Evolutionary conservation across 2,888 invertebrate genomes (phyloP).

Genomic region (Orthonychiurus folsomi): DNA sequence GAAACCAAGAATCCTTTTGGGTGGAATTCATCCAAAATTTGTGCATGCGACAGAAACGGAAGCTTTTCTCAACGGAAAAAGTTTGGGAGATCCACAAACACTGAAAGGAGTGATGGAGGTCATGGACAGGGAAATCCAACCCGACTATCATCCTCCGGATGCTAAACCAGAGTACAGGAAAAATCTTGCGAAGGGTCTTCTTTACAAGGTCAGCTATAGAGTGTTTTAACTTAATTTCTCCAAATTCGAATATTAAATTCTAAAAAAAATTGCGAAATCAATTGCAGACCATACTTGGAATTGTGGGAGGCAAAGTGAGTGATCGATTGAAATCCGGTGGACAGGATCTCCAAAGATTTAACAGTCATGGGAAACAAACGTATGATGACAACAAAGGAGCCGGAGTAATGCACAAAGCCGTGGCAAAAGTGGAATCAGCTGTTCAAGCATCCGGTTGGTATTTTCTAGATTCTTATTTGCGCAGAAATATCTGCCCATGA

Average conservation of each 20-base stretch:
- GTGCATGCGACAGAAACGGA: conserved; percentile 26
- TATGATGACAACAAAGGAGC: conserved; percentile 54
- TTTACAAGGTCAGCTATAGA: conserved; percentile 63
- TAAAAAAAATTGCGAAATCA: not conserved
- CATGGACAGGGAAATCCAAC: conserved; percentile 54
- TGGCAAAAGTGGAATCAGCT: conserved; percentile 62
- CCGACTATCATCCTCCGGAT: conserved; percentile 58
- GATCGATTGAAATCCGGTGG: conserved; percentile 51
- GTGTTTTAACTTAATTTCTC: not conserved
- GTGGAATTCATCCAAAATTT: conserved; percentile 43
- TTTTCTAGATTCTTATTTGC: not conserved
- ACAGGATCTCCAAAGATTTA: conserved; percentile 51
- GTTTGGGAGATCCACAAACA: conserved; percentile 47
- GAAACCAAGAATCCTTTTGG: conserved; percentile 44
- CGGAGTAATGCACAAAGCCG: conserved; percentile 67
- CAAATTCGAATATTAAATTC: not conserved
- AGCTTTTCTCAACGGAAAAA: conserved; percentile 15
- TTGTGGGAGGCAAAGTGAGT: conserved; percentile 4
- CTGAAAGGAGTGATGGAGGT: conserved; percentile 49
- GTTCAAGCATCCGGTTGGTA: conserved; percentile 52
- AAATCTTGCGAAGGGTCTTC: conserved; percentile 61
- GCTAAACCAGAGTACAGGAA: conserved; percentile 61
- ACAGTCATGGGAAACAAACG: conserved; percentile 60
- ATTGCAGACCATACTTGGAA: conserved; percentile 14
- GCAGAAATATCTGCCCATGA: not conserved